Evolutionary conservation across 2,888 invertebrate species (phyloP).

Genomic region (Margaritifera margaritifera): DNA sequence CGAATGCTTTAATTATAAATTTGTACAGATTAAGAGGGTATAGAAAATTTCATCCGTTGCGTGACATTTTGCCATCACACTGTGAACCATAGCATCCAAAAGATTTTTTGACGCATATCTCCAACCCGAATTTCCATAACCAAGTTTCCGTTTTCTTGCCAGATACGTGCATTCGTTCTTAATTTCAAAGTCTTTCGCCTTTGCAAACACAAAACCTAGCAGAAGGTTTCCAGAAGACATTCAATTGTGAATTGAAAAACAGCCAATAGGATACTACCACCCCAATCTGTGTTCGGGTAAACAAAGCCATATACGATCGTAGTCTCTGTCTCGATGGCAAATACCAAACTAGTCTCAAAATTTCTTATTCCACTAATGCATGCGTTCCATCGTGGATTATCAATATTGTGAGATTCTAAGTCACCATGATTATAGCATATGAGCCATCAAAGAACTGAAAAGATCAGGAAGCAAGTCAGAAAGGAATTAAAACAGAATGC

Average conservation of each 20-base stretch:
- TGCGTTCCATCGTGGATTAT: conserved; percentile 64
- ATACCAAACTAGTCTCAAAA: conserved; percentile 93
- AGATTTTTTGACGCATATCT: conserved; percentile 69
- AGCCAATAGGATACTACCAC: conserved; percentile 89
- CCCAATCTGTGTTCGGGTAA: conserved; percentile 91
- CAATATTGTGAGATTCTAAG: conserved; percentile 51
- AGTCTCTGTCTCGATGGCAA: conserved; percentile 97
- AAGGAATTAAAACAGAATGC: conserved; percentile 93
- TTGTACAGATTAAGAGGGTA: conserved; percentile 85
- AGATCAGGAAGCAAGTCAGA: conserved; percentile 87
- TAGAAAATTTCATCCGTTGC: conserved; percentile 52
- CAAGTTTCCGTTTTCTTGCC: conserved; percentile 74
- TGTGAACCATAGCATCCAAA: conserved; percentile 79
- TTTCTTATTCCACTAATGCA: conserved; percentile 82
- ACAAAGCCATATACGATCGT: conserved; percentile 93
- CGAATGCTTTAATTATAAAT: no score
- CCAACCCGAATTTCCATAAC: conserved; percentile 69
- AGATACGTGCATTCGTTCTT: conserved; percentile 91
- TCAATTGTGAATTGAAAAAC: conserved; percentile 93
- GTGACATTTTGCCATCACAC: conserved; percentile 51
- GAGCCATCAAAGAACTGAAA: conserved; percentile 77
- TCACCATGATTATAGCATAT: conserved; percentile 71
- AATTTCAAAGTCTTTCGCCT: conserved; percentile 91
- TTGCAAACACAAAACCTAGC: conserved; percentile 88
- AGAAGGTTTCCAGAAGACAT: conserved; percentile 82